A percentile compares a stretch with the other conserved stretches of the same genome.
phyloP scores from a whole-genome alignment of 1,140 invertebrate genomes.

The Ganaspis sp. region DNA sequence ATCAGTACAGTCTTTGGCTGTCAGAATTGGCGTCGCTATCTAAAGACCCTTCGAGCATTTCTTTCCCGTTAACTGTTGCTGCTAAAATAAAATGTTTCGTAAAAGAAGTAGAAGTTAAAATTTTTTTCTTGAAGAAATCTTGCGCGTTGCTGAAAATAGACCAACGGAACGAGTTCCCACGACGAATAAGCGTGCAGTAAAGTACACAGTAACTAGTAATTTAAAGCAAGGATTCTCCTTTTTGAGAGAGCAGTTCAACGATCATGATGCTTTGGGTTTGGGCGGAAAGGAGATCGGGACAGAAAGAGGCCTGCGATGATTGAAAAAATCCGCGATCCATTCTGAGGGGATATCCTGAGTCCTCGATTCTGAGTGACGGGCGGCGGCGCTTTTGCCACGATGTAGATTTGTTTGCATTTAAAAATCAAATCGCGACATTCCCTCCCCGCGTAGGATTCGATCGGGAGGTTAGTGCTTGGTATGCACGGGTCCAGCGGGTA shows the following conservation, averaged over 20 bases:
- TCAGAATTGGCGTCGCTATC: too few species aligned
- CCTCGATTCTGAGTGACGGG: conserved; percentile 59
- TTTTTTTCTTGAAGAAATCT: too few species aligned
- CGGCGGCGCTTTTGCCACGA: conserved; percentile 73
- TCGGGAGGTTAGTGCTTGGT: conserved; percentile 59
- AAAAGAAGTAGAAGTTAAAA: too few species aligned
- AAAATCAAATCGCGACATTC: conserved; percentile 73
- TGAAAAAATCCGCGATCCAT: conserved; percentile 68
- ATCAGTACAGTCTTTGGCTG: too few species aligned
- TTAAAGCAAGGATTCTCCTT: neutral
- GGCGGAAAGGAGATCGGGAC: neutral
- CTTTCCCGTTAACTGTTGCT: too few species aligned
- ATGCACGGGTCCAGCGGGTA: conserved; percentile 59
- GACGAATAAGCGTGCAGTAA: neutral
- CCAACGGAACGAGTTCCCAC: neutral
- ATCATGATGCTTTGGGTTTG: conserved; percentile 4
- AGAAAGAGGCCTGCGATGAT: conserved; percentile 58
- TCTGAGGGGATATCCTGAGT: conserved; percentile 58
- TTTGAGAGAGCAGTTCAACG: neutral
- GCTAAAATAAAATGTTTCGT: too few species aligned
- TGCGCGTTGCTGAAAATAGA: too few species aligned
- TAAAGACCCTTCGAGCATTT: too few species aligned
- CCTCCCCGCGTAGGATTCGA: conserved; percentile 44
- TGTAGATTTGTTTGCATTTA: conserved; percentile 78
- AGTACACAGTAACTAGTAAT: neutral